These are phyloP conservation scores for Scaptomyza parva DNA, from an alignment of 2,888 invertebrate species.

Conservation along the genomic window DNA sequence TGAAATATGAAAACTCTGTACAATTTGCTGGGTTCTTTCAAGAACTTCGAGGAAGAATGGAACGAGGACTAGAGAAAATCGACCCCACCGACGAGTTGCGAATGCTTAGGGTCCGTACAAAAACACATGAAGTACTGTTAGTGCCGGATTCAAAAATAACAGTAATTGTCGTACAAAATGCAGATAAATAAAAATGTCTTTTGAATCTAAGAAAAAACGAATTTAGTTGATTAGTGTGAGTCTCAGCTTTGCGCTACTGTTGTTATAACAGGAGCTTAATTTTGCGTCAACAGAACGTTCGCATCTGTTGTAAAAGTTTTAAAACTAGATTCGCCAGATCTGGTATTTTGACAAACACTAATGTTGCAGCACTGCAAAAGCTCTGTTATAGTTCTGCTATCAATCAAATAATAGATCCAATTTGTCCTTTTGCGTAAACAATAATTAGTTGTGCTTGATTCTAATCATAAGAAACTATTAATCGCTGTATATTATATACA, in stretches of 20 bases:
- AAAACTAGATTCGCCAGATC: constrained; percentile 16
- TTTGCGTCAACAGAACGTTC: constrained; percentile 13
- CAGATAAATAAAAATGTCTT: constrained; percentile 66
- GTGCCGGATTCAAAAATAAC: constrained; percentile 83
- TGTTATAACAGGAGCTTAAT: not conserved
- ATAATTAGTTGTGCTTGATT: not conserved
- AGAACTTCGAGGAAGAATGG: constrained; percentile 76
- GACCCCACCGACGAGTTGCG: constrained; percentile 79
- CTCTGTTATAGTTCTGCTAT: constrained; percentile 11
- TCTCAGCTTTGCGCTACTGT: not conserved
- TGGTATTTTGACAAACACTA: constrained; percentile 7
- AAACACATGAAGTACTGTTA: constrained; percentile 78
- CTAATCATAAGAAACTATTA: not conserved
- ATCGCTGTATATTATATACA: not conserved
- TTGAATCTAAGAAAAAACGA: not conserved
- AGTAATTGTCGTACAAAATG: constrained; percentile 81
- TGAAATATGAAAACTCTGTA: constrained; percentile 70
- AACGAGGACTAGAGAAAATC: constrained; percentile 75
- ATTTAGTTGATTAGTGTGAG: not conserved
- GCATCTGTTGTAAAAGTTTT: not conserved
- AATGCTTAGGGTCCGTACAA: constrained; percentile 81
- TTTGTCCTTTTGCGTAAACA: not conserved
- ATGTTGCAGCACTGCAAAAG: constrained; percentile 1
- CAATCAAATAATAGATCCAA: not conserved
- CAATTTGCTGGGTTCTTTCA: constrained; percentile 81